Conservation (phyloP, 1,140 invertebrate species). For the Idris sp. region DNA sequence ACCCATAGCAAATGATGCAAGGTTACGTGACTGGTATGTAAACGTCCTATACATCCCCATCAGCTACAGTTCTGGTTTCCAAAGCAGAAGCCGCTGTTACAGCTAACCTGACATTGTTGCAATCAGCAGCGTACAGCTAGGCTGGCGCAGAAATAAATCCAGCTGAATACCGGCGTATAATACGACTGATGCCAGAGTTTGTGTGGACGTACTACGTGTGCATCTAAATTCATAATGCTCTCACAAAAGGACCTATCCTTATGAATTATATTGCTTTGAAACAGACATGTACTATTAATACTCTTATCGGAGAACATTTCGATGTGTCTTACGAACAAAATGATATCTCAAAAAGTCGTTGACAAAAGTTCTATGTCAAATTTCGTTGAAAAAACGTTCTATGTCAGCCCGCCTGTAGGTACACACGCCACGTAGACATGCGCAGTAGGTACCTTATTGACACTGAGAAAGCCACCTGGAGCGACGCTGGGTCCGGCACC, state of each 20-base stretch:
- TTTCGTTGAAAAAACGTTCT: too few relatives aligned
- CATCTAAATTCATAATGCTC: conserved; percentile 35
- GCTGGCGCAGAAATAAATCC: conserved; percentile 70
- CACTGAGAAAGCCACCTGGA: too few relatives aligned
- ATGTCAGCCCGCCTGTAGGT: too few relatives aligned
- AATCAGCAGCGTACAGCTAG: conserved; percentile 69
- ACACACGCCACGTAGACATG: too few relatives aligned
- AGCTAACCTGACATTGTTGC: conserved; percentile 67
- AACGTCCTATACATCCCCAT: conserved; percentile 57
- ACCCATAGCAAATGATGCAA: conserved; percentile 78
- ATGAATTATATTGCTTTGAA: conserved; percentile 7
- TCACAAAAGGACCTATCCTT: conserved; percentile 10
- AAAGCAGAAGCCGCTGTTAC: conserved; percentile 43
- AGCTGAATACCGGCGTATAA: conserved; percentile 59
- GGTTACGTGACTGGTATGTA: conserved; percentile 74
- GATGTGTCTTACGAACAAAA: too few relatives aligned
- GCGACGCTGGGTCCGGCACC: too few relatives aligned
- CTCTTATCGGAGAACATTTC: too few relatives aligned
- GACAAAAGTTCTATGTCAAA: too few relatives aligned
- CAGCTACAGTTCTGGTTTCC: conserved; percentile 45
- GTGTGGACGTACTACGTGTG: conserved; percentile 24
- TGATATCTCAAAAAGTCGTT: too few relatives aligned
- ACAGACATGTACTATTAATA: conserved; percentile 23
- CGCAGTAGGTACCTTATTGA: too few relatives aligned
- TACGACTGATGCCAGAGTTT: conserved; percentile 26